Base-by-base conservation (phyloP, 2,888 invertebrate genomes). In the Punctoribates punctum region DNA sequence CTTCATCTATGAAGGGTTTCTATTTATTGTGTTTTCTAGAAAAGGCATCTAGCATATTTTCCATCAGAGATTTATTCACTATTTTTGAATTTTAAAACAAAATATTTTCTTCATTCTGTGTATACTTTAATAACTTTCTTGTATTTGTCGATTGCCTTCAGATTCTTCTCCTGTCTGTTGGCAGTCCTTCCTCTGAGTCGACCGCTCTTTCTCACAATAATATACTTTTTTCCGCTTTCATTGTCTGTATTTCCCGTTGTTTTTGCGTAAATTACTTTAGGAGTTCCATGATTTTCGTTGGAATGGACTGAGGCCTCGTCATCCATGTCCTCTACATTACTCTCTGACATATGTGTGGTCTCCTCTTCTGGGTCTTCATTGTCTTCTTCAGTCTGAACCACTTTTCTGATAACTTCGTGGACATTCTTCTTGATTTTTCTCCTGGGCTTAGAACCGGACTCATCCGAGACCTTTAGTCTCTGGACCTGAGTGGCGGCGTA, bases 61-160 rank as follows among this genome's bases (percentile, higher is more conserved):
- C n/a, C n/a, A 57, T 57, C 3, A 11, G 11, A 8, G 13, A 23
- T 5, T 23, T 23, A 23, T 9, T 20, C 57, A 23, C n/a, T 48
- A 48, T 48, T 48, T 23, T 5, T 25, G 15, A 60, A 60, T 57
- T 17, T 13, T 23, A 54, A 17, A 54, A 17, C n/a, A n/a, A n/a
- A n/a, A n/a, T n/a, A 3, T n/a, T 54, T 54, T 11, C 20, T 65
- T 65, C n/a, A 70, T 6, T 38, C 38, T 5, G 8, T 20, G 23
- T 38, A 70, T 3, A 70, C 46, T 46, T 70, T 70, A 13, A 70
- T 42, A 5, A 70, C 23, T 70, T 70, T 70, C 42, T 70, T 70
- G 23, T 70, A 70, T 13, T 70, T 70, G 46, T 70, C 42, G 13
- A 70, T 23, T 38, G 42, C n/a, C 23, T 46, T 20, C 23, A 57